Base-by-base conservation (phyloP, 2,888 invertebrate genomes). In the Chrysolina haemoptera region DNA sequence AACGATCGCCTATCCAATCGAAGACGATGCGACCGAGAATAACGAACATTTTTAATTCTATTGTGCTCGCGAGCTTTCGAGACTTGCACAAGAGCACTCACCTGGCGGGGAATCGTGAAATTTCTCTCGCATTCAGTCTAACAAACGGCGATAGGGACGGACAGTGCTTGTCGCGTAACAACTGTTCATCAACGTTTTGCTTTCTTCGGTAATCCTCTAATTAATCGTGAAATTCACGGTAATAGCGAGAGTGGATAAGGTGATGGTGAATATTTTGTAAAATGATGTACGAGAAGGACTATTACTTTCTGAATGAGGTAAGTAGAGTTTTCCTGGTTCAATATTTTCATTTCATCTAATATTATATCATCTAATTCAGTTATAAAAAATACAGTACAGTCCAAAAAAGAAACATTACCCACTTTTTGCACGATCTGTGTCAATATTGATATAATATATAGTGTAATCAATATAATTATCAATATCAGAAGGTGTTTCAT, bases 71-170 rank as follows among this genome's bases (percentile, higher is more conserved):
- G 43, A 62, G 53, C 43, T 22, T 27, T 59, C 35, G 27, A 27
- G 59, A 59, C 41, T 35, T 43, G 48, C 55, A 59, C n/a, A 41
- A 71, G 68, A 71, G 64, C 74, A 71, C 68, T 71, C 71, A 71
- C 74, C 71, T 68, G 71, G 40, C 71, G 43, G 20, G 20, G 40
- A 27, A 53, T 62, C 40, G 46, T 12, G 41, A 40, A 59, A 68
- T 68, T 68, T 72, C 68, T 72, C 72, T 68, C 72, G 53, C 62
- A 20, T 12, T 46, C 46, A 50, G 62, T 35, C 48, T 14, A 27
- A 48, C 40, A 20, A 27, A 43, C 50, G 35, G 50, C 59, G 53
- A 53, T 62, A 48, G 50, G 16, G 40, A 62, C 48, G 14, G 40
- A 62, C 62, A 59, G 27, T n/a, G 35, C 9, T 14, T 27, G 59